phyloP scores from a whole-genome alignment of 2,888 invertebrate genomes.

The Sisyra nigra region DNA sequence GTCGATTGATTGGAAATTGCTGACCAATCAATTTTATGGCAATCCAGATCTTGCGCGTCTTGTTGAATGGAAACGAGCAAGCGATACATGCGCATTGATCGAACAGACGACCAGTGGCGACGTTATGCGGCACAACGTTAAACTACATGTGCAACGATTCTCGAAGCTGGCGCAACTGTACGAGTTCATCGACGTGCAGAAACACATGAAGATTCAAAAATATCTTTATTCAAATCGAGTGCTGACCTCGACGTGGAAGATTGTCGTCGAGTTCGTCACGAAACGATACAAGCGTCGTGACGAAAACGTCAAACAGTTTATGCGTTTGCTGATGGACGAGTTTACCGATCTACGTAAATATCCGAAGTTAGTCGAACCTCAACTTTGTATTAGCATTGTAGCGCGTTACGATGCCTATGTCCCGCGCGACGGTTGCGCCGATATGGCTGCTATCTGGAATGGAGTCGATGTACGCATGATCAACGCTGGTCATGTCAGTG shows the following conservation, averaged over 20 bases:
- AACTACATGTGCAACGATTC: too few species aligned
- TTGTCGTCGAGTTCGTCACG: not conserved
- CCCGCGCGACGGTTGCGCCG: conserved; percentile 67
- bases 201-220: too few species aligned
- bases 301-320: conserved; percentile 75
- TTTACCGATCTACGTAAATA: conserved; percentile 94
- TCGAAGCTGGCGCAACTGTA: too few species aligned
- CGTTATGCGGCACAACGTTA: too few species aligned
- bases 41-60: conserved; percentile 45
- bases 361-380: conserved; percentile 72
- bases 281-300: conserved; percentile 28
- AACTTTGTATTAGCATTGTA: conserved; percentile 77
- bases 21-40: conserved; percentile 75
- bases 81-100: too few species aligned
- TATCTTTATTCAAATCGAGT: not conserved
- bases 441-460: conserved; percentile 83
- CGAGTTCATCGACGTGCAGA: too few species aligned
- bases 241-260: not conserved
- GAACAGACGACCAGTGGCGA: too few species aligned
- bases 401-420: conserved; percentile 85
- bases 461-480: conserved; percentile 78
- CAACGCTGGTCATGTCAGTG: conserved; percentile 78
- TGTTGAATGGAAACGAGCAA: conserved; percentile 38
- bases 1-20: conserved; percentile 84
- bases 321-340: conserved; percentile 97